These are phyloP conservation scores for Drosophila azteca DNA, from an alignment of 1,140 invertebrate species.

Conservation along the genomic window DNA sequence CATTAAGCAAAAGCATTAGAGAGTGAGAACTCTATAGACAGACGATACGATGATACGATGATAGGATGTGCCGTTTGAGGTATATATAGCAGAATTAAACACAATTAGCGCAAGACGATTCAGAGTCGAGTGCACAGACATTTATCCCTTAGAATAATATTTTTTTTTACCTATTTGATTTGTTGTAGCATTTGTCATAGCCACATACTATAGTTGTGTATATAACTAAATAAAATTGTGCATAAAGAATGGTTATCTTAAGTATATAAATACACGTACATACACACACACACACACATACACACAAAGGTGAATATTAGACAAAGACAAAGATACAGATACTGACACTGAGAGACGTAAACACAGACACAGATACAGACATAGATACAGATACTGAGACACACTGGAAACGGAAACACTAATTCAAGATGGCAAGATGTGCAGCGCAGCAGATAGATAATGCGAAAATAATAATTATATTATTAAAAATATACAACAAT, in stretches of 20 bases:
- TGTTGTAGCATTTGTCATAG: conserved; percentile 76
- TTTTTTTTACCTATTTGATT: conserved; percentile 58
- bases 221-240: conserved; percentile 79
- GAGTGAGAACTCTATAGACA: conserved; percentile 30
- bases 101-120: conserved; percentile 30
- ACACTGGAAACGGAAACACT: conserved; percentile 19
- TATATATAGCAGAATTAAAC: conserved; percentile 58
- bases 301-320: conserved; percentile 68
- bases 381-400: conserved; percentile 16
- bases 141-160: conserved; percentile 33
- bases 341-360: no score
- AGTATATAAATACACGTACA: conserved; percentile 56
- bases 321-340: conserved; percentile 15
- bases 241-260: conserved; percentile 61
- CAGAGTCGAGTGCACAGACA: conserved; percentile 18
- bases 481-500: conserved; percentile 77
- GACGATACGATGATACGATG: no score
- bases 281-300: conserved; percentile 27
- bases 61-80: conserved; percentile 30
- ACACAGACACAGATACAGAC: conserved; percentile 28
- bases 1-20: conserved; percentile 25
- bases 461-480: conserved; percentile 70
- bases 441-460: conserved; percentile 24
- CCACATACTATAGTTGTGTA: conserved; percentile 78
- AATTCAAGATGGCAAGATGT: conserved; percentile 29